Evolutionary conservation across 2,888 invertebrate species (phyloP).

Genomic region (Lepidochitona cinerea): DNA sequence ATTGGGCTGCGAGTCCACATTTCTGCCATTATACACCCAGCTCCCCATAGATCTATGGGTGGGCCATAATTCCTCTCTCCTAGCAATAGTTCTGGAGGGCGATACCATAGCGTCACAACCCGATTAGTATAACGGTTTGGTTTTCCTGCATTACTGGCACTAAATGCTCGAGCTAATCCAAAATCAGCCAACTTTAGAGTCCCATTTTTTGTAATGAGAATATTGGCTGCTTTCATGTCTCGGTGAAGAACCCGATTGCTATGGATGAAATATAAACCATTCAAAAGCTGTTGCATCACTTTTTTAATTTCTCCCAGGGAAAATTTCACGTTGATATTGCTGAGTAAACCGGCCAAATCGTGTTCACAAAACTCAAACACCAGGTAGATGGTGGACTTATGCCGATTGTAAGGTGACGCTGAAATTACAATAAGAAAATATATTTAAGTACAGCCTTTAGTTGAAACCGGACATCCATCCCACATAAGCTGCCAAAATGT

Average conservation of each 20-base stretch:
- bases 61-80: constrained; percentile 92
- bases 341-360: constrained; percentile 95
- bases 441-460: too few species aligned
- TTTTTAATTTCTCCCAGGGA: constrained; percentile 97
- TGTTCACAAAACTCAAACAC: constrained; percentile 99
- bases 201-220: constrained; percentile 93
- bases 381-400: constrained; percentile 90
- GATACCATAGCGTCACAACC: constrained; percentile 97
- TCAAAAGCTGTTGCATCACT: constrained; percentile 78
- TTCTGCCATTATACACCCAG: constrained; percentile 99
- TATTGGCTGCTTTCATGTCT: constrained; percentile 99
- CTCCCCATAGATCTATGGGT: constrained; percentile 92
- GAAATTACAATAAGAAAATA: too few species aligned
- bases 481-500: too few species aligned
- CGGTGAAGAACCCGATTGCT: constrained; percentile 79
- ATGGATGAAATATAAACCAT: constrained; percentile 96
- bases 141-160: constrained; percentile 87
- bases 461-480: too few species aligned
- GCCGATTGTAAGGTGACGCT: constrained; percentile 80
- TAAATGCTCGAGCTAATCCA: constrained; percentile 95
- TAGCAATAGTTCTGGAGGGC: constrained; percentile 73
- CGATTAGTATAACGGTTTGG: constrained; percentile 95
- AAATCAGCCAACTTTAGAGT: constrained; percentile 95
- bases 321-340: constrained; percentile 96
- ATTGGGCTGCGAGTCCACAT: constrained; percentile 93